Conservation (phyloP, 2,797 vertebrate genomes). For the Merluccius polli region DNA sequence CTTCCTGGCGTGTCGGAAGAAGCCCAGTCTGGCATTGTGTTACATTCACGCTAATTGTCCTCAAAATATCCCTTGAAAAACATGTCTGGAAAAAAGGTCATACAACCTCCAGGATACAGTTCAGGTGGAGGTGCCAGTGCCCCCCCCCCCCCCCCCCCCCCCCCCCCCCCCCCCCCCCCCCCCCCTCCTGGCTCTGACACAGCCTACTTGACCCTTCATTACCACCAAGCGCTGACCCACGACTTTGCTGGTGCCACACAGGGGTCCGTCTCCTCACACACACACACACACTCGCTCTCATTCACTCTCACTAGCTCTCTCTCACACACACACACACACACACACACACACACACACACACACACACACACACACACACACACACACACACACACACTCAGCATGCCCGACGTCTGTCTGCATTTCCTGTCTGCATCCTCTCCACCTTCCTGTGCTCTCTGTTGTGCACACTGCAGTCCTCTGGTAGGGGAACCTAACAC, state of each 20-base stretch:
- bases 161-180: no score
- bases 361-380: no score
- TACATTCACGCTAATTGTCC: no score
- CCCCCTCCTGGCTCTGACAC: constrained; percentile 14
- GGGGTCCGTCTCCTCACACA: constrained; percentile 59
- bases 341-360: constrained; percentile 21
- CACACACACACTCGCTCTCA: no score
- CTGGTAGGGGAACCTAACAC: constrained; percentile 28
- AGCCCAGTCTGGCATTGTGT: no score
- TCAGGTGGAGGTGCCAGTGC: no score
- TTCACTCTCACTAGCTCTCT: no score
- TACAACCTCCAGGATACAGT: no score
- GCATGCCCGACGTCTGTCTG: constrained; percentile 50
- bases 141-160: no score
- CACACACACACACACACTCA: constrained; percentile 35
- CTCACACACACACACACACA: constrained; percentile 45
- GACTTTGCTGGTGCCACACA: constrained; percentile 66
- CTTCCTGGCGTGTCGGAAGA: no score
- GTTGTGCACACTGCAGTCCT: constrained; percentile 30
- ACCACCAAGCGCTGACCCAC: constrained; percentile 56
- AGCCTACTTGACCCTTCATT: constrained; percentile 49
- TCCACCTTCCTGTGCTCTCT: constrained; percentile 54
- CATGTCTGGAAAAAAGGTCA: no score
- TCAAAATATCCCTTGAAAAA: no score
- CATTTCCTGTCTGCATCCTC: constrained; percentile 63